phyloP scores from a whole-genome alignment of 2,888 invertebrate genomes.

The Syritta pipiens region DNA sequence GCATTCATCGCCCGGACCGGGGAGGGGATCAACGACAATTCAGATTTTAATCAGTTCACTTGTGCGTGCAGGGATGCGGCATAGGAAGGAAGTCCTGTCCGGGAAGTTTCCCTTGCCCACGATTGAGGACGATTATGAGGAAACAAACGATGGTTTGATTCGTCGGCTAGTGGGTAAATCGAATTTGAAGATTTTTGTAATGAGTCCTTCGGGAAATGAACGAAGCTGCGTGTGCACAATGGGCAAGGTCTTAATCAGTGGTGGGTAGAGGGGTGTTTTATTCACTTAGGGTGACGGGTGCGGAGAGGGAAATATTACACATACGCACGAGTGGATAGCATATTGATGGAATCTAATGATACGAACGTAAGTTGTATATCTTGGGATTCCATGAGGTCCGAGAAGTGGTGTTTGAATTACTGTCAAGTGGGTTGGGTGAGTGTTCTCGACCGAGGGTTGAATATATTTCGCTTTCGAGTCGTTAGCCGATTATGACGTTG shows the following conservation, averaged over 20 bases:
- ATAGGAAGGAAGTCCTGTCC: background rate
- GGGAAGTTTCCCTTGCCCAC: background rate
- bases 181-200: constrained; percentile 40
- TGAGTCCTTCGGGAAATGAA: constrained; percentile 21
- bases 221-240: background rate
- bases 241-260: constrained; percentile 17
- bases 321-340: constrained; percentile 9
- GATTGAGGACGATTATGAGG: constrained; percentile 7
- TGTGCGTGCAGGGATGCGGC: constrained; percentile 3
- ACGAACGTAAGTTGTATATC: too few relatives aligned
- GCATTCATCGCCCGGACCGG: constrained; percentile 54
- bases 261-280: too few relatives aligned
- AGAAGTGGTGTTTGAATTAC: too few relatives aligned
- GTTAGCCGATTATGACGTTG: too few relatives aligned
- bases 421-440: too few relatives aligned
- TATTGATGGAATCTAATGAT: too few relatives aligned
- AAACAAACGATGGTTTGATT: constrained; percentile 43
- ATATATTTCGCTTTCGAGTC: too few relatives aligned
- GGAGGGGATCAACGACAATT: too few relatives aligned
- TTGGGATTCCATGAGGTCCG: too few relatives aligned
- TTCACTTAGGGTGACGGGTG: too few relatives aligned
- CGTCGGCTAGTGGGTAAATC: constrained; percentile 37
- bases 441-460: too few relatives aligned
- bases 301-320: constrained; percentile 26
- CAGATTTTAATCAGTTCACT: constrained; percentile 57